These are phyloP conservation scores for Tribolium castaneum DNA, from an alignment of 1,140 invertebrate species.

Conservation along the genomic window DNA sequence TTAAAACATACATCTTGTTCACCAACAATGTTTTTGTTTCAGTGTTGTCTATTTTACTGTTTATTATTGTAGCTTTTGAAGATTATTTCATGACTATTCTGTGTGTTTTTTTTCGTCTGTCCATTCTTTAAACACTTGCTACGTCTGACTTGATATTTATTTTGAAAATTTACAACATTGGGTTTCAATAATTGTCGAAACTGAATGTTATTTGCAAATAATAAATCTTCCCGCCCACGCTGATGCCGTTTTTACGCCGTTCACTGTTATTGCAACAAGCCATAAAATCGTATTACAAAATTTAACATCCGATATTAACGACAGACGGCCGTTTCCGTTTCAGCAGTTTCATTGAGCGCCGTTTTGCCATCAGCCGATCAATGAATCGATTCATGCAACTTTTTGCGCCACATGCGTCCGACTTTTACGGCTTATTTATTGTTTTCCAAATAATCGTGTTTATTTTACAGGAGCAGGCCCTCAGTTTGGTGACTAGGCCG, in stretches of 20 bases:
- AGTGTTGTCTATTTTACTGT: background rate
- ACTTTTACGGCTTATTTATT: slow-evolving; percentile 7
- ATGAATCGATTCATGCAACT: slow-evolving; percentile 14
- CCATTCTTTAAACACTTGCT: no score
- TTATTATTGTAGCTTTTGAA: no score
- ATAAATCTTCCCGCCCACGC: background rate
- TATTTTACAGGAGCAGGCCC: slow-evolving; percentile 54
- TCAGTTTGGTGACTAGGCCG: slow-evolving; percentile 49
- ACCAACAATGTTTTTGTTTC: background rate
- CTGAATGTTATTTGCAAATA: background rate
- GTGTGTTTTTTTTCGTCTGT: no score
- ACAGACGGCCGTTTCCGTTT: slow-evolving; percentile 11
- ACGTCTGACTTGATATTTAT: no score
- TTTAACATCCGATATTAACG: slow-evolving; percentile 14
- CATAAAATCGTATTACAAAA: slow-evolving; percentile 26
- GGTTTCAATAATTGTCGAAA: background rate
- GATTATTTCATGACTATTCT: no score
- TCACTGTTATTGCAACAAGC: slow-evolving; percentile 1
- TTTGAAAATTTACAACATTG: background rate
- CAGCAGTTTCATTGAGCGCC: slow-evolving; percentile 8
- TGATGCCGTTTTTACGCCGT: background rate
- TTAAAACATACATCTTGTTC: background rate
- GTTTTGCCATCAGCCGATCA: background rate
- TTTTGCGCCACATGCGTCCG: background rate
- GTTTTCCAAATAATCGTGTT: slow-evolving; percentile 19